These are phyloP conservation scores for Lampropteryx suffumata DNA, from an alignment of 2,888 invertebrate species.

Conservation along the genomic window DNA sequence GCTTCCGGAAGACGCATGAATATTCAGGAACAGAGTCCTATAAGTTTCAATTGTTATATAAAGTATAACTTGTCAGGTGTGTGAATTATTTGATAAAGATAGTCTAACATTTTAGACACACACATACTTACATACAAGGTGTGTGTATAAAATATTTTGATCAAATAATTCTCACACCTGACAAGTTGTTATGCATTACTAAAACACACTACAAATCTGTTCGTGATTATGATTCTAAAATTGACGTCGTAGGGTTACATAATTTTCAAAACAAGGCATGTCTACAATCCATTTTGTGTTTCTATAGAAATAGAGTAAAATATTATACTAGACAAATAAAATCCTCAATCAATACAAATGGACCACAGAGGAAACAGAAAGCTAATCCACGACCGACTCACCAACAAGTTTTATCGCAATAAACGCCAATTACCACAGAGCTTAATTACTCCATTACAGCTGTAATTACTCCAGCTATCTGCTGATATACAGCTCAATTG, in stretches of 20 bases:
- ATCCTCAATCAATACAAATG: too few relatives aligned
- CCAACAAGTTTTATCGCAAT: constrained; percentile 15
- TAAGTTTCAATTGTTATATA: constrained; percentile 20
- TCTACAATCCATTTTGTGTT: not conserved
- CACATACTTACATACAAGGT: too few relatives aligned
- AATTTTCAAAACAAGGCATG: not conserved
- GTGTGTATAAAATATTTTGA: too few relatives aligned
- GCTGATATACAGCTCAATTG: constrained; percentile 25
- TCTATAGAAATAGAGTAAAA: too few relatives aligned
- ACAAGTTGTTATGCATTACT: too few relatives aligned
- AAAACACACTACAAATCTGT: too few relatives aligned
- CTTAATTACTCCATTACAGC: constrained; percentile 10
- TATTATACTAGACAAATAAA: too few relatives aligned
- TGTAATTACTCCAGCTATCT: constrained; percentile 23
- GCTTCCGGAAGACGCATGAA: constrained; percentile 27
- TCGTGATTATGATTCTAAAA: too few relatives aligned
- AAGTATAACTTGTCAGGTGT: not conserved
- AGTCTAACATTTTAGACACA: not conserved
- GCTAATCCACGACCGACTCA: not conserved
- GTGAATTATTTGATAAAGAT: constrained; percentile 8
- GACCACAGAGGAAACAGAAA: not conserved
- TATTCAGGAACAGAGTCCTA: constrained; percentile 17
- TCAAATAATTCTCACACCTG: too few relatives aligned
- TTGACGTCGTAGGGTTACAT: not conserved
- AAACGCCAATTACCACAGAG: constrained; percentile 20